Evolutionary conservation across 2,797 vertebrate species (phyloP).

Genomic region (Acipenser ruthenus): DNA sequence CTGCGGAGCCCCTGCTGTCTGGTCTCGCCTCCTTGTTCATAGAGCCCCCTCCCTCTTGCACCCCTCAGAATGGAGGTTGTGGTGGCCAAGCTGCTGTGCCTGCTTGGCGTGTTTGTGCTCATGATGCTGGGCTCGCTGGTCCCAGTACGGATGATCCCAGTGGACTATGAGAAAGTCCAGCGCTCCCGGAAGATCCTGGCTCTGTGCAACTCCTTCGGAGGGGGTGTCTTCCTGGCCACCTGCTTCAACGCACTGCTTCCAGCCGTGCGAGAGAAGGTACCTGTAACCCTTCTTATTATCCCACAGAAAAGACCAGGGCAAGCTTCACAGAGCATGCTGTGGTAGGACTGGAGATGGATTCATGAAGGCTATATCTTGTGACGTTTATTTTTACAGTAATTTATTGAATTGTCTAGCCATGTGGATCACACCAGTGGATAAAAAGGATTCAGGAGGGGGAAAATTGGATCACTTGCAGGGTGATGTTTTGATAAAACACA

Average conservation of each 20-base stretch:
- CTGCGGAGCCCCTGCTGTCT: background rate
- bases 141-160: conserved; percentile 70
- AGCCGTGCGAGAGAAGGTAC: conserved; percentile 66
- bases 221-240: conserved; percentile 85
- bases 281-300: background rate
- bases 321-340: no score
- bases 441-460: no score
- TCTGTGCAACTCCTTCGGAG: conserved; percentile 80
- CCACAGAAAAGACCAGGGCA: no score
- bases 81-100: conserved; percentile 71
- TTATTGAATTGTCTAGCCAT: no score
- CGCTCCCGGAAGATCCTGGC: conserved; percentile 59
- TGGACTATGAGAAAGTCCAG: conserved; percentile 62
- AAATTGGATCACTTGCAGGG: no score
- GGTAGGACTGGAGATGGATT: no score
- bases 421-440: no score
- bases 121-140: conserved; percentile 77
- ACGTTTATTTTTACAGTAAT: no score
- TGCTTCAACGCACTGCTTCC: conserved; percentile 83
- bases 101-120: conserved; percentile 69
- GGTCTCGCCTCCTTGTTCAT: background rate
- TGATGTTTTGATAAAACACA: no score
- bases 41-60: accelerated
- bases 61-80: conserved; percentile 59
- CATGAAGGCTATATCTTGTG: no score